Base-by-base conservation (phyloP, 1,140 invertebrate species). In the Stenopsyche tienmushanensis region DNA sequence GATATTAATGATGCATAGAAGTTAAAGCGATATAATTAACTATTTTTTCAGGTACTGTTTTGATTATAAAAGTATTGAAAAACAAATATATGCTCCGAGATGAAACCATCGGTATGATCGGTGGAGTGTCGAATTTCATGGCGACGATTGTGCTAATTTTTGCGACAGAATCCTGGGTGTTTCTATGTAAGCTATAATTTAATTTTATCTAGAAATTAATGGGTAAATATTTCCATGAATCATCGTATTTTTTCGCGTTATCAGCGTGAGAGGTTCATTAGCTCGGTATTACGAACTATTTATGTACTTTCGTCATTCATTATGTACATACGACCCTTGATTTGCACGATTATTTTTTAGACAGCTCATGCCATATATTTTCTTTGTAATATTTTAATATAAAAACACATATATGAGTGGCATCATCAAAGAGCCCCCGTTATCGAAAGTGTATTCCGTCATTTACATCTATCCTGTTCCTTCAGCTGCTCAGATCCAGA, bases 11-110 rank as follows among this genome's bases (percentile, higher is more conserved):
- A 62, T 62, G 10, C 3, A 63, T 7, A 55, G 18, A 7, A 62
- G 18, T 17, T 62, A 20, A 17, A 25, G 18, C 18, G 21, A 50
- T 29, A 62, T 62, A 9, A 58, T 25, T 17, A 50, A 44, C 17
- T 18, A 18, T 18, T 21, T 45, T 72, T 76, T 10, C 70, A 80
- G 79, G 79, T n/a, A 77, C 79, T 0, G 59, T 80, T 3, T 55
- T 79, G 24, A 80, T 79, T 15, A 67, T 80, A 10, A 74, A 74
- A 15, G 57, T 80, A 13, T 58, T 80, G 21, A 79, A 79, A 69
- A 68, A 75, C 8, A 72, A 73, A 1, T 45, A 79, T 8, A 63
- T 72, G 0, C 64, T 80, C 1, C 71, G 74, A 0, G 78, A 80
- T 54, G 77, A 77, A 58, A 65, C 69, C n/a, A 77, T 81, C 3